Evolutionary conservation across 2,888 invertebrate genomes (phyloP), one percentile per base, ranked within the genome.

Genomic region (Elgonia sp.): DNA sequence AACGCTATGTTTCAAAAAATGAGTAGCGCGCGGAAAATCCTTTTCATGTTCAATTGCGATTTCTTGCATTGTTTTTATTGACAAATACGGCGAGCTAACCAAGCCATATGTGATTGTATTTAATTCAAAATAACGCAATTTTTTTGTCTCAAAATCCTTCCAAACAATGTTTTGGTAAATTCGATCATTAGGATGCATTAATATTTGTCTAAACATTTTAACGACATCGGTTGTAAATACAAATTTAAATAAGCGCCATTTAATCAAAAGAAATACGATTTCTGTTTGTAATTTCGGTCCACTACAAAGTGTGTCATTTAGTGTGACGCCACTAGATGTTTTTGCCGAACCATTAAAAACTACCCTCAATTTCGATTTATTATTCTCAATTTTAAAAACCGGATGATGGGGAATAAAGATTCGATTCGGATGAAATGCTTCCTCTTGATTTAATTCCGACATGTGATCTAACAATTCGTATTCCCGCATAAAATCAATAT

Each of bases 121-220:
- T 14, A 82, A 18, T 42, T 82, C 21, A 55, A 65, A 73, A 63
- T 81, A 72, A 0, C 14, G 14, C 0, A 57, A 69, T 16, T 12
- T 14, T n/a, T 83, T 16, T 16, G 46, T 8, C 0, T 39, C 57
- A 40, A 39, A 55, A 46, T 84, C 75, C 1, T 37, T 5, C 76
- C 83, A 84, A 12, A 84, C 69, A 9, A 84, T 84, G 39, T 84
- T 84, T 84, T 84, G 75, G 57, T 14, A 75, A 12, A 42, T 1
- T 2, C 82, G 14, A 21, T 83, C 72, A 14, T 29, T 9, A 4
- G 18, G 6, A 18, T 14, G 9, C 0, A 84, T 37, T n/a, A 84
- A 60, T 37, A 75, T 76, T 62, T 84, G 75, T 21, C 83, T 14
- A 14, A 84, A 84, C 83, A 84, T 84, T 69, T 84, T 84, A 6